Base-by-base conservation (phyloP, 2,797 vertebrate species). In the Agapornis canus region DNA sequence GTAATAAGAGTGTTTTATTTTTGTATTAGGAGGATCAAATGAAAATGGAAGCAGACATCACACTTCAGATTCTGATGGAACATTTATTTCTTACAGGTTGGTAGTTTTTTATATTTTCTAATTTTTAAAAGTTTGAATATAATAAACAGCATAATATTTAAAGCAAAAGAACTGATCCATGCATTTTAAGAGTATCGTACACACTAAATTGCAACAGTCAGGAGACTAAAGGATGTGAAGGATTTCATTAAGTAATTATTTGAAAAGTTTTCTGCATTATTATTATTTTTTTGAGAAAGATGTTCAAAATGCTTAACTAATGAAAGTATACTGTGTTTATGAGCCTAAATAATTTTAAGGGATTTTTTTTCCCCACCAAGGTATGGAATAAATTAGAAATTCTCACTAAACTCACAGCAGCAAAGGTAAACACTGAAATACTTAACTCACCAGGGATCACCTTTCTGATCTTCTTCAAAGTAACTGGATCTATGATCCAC, bases 71-170 rank as follows among this genome's bases (percentile, higher is more conserved):
- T 95, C 98, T n/a, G 98, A 99, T 92, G 98, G 98, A 59, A 99
- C 99, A 84, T 99, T 99, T 97, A 98, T 98, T 94, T 99, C 99
- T 13, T 99, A 99, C 98, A 99, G 98, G 99, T 98, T 95, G 59
- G 96, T 87, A 79, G 15, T 40, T 72, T 81, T 77, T 81, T 42
- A 5, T 57, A 32, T 65, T 90, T 90, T 73, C 37, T 69, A 22
- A 31, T 83, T 92, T 81, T 63, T 22, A 48, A 19, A 48, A 40
- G 5, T 37, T 23, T 77, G 1, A 32, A 25, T 81, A 26, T 63
- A 59, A 15, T 71, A 59, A 86, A 14, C 17, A 69, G 25, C 40
- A 51, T 47, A 25, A 66, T 40, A 7, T 64, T 60, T 77, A 60
- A 82, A 92, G 18, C 13, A 45, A 86, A 84, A 73, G 9, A 77